A percentile compares a stretch with the other conserved stretches of the same genome.
Conservation (phyloP, 2,113 vertebrate species). For the Paradisaea rubra region DNA sequence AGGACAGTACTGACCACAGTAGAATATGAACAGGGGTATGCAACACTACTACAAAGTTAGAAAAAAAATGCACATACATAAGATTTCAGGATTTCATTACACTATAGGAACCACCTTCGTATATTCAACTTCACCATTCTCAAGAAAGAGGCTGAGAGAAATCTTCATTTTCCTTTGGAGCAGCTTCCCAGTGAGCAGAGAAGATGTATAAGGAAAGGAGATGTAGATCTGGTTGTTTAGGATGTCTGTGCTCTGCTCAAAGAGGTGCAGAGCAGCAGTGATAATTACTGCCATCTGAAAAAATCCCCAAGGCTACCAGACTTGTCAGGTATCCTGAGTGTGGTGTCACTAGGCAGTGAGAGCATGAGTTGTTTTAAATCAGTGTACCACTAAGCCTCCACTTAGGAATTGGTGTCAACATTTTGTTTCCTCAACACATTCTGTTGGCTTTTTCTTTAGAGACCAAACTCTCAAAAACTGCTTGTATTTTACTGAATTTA, state of each 20-base stretch:
- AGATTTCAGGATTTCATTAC: background rate
- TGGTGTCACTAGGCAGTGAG: background rate
- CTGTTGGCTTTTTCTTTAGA: background rate
- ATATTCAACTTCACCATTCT: background rate
- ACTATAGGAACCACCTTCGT: background rate
- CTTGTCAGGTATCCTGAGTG: background rate
- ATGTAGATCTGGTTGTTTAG: background rate
- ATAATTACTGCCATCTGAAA: background rate
- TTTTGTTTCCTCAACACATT: background rate
- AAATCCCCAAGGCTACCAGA: background rate
- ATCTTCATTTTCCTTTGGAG: background rate
- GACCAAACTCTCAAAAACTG: background rate
- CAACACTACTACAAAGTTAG: background rate
- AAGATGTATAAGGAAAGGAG: background rate
- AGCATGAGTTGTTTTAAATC: background rate
- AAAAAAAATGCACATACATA: background rate
- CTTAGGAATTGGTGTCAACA: background rate
- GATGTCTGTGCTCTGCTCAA: background rate
- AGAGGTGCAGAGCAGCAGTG: background rate
- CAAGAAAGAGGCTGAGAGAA: background rate
- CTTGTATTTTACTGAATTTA: background rate
- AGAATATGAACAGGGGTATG: background rate
- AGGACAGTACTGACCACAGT: background rate
- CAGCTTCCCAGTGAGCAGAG: background rate
- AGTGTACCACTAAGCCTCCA: background rate